Evolutionary conservation across 2,888 invertebrate species (phyloP), one percentile per base, ranked within the genome.

Genomic region (Steromphala cineraria): DNA sequence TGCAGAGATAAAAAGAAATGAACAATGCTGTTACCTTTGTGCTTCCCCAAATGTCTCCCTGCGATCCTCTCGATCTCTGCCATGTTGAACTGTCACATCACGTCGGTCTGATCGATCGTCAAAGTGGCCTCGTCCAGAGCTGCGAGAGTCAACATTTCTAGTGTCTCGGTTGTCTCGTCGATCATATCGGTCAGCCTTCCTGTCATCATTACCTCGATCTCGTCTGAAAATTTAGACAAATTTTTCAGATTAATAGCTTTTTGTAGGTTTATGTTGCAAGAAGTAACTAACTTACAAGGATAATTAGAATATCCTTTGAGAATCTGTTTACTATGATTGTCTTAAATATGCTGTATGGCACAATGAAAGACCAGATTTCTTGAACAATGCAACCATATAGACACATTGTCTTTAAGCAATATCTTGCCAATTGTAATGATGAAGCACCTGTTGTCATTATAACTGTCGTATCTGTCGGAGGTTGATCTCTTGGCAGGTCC

Each of bases 181-280:
- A 53, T 89, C 87, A 84, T 87, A 90, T 10, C 87, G 62, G 31
- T 88, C 87, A 40, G 85, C 87, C 52, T 87, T 82, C 46, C 88
- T 78, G 40, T 85, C 87, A 71, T 79, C 76, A 52, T 71, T 67
- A 36, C 74, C 80, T 53, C 79, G 78, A 46, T 46, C 75, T 75
- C 79, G 53, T 56, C 79, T 75, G 74, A 53, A 74, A 56, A 10
- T 17, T 10, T n/a, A n/a, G n/a, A 46, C 7, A 46, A 10, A 5
- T 10, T 46, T 46, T 13, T 46, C 13, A 46, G 1, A 46, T 46
- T 8, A 46, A 10, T 10, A 46, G 13, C 46, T 46, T 46, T 46
- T 46, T 36, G 36, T 7, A 36, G 46, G 13, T 46, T 46, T 5
- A 46, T 46, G 13, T 46, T 46, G 5, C 10, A 46, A 46, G 46